Conservation (phyloP, 1,140 invertebrate species). For the Drosophila obscura region DNA sequence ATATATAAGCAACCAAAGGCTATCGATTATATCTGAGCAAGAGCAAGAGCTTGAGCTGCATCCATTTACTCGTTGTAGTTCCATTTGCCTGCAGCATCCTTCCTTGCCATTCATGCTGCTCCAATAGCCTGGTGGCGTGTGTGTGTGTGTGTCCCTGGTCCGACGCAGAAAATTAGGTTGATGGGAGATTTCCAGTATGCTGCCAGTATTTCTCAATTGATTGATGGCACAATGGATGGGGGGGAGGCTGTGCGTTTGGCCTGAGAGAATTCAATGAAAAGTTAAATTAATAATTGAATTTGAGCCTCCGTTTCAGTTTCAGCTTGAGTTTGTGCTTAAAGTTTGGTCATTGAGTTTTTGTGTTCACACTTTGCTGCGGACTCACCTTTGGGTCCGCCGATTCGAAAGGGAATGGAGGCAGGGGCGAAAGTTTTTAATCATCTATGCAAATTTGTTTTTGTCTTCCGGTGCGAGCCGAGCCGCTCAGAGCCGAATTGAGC, state of each 20-base stretch:
- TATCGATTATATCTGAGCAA: too few species aligned
- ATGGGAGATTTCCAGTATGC: too few species aligned
- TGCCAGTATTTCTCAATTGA: constrained; percentile 23
- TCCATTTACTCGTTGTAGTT: too few species aligned
- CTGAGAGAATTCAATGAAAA: constrained; percentile 44
- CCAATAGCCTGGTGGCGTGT: too few species aligned
- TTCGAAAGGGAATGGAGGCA: constrained; percentile 29
- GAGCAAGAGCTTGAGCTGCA: too few species aligned
- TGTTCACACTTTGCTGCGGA: constrained; percentile 51
- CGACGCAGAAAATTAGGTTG: too few species aligned
- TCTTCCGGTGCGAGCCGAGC: not conserved
- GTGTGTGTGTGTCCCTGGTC: too few species aligned
- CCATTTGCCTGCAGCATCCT: too few species aligned
- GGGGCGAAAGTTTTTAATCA: constrained; percentile 71
- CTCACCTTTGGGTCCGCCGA: constrained; percentile 1
- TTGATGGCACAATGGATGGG: constrained; percentile 36
- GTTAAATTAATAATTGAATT: constrained; percentile 74
- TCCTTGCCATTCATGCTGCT: too few species aligned
- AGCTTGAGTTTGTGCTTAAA: constrained; percentile 33
- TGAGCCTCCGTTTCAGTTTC: constrained; percentile 14
- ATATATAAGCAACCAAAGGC: too few species aligned
- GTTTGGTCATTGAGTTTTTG: constrained; percentile 41
- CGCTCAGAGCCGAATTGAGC: not conserved
- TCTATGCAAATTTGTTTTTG: constrained; percentile 78
- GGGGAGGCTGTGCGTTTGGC: not conserved